Conservation (phyloP, 2,113 vertebrate genomes). For the Atlantisia rogersi region DNA sequence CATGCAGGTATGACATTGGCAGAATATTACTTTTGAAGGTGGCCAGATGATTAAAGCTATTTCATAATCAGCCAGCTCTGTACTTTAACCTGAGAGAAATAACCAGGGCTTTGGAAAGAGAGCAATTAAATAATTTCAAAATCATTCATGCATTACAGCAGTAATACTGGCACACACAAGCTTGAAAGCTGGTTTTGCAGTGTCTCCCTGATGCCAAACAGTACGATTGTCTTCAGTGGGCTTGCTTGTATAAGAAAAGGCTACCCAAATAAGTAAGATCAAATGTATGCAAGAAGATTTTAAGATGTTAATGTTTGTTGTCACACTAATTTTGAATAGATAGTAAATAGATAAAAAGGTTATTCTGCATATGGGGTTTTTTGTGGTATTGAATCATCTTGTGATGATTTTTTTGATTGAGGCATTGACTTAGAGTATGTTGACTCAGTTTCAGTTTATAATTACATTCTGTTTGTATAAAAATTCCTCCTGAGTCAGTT, state of each 20-base stretch:
- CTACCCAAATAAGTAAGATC: neutral
- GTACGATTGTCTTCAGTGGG: neutral
- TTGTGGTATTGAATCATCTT: neutral
- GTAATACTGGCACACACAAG: neutral
- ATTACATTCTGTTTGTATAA: slow-evolving; percentile 4
- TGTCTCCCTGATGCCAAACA: neutral
- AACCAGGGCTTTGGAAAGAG: slow-evolving; percentile 1
- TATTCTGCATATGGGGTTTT: neutral
- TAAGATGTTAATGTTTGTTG: neutral
- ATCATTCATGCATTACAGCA: neutral
- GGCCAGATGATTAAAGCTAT: neutral
- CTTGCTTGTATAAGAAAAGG: neutral
- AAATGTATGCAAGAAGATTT: neutral
- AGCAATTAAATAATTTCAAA: slow-evolving; percentile 11
- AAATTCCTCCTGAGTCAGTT: neutral
- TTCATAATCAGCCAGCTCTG: neutral
- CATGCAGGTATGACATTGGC: neutral
- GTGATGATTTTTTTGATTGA: neutral
- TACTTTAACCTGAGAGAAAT: neutral
- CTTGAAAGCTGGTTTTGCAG: neutral
- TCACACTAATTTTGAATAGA: neutral
- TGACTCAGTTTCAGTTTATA: slow-evolving; percentile 2
- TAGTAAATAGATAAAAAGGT: neutral
- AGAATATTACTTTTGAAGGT: neutral
- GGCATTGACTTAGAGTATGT: neutral